Evolutionary conservation across 2,888 invertebrate genomes (phyloP).

Genomic region (Ypsolopha scabrella): DNA sequence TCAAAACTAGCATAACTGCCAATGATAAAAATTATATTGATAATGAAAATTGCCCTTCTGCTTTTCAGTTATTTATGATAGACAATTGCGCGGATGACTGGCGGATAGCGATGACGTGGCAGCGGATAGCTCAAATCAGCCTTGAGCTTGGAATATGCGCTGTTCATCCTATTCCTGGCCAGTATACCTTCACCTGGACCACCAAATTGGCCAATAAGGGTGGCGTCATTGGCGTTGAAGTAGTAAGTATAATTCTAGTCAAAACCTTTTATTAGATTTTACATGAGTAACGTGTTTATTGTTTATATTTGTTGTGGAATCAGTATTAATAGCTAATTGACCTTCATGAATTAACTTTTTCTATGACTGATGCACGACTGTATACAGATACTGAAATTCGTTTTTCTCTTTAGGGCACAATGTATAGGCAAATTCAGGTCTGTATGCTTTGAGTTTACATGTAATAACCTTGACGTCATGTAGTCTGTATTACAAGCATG

Average conservation of each 20-base stretch:
- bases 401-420: conserved; percentile 63
- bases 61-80: conserved; percentile 97
- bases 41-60: conserved; percentile 2
- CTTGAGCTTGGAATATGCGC: conserved; percentile 96
- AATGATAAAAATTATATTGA: too few relatives aligned
- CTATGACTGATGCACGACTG: too few relatives aligned
- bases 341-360: too few relatives aligned
- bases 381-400: conserved; percentile 1
- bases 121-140: conserved; percentile 92
- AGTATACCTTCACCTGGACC: conserved; percentile 96
- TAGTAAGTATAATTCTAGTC: conserved; percentile 39
- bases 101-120: conserved; percentile 99
- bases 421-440: conserved; percentile 70
- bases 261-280: too few relatives aligned
- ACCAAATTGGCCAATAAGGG: conserved; percentile 94
- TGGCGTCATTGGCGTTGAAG: conserved; percentile 74
- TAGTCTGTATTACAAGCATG: conserved; percentile 19
- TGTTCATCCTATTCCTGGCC: conserved; percentile 97
- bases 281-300: too few relatives aligned
- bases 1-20: too few relatives aligned
- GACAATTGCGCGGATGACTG: conserved; percentile 99
- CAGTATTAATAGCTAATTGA: too few relatives aligned
- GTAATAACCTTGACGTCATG: conserved; percentile 19
- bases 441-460: conserved; percentile 36
- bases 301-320: too few relatives aligned